Evolutionary conservation across 1,140 invertebrate species (phyloP), one percentile per base, ranked within the genome.

Genomic region (Drosophila setifemur): DNA sequence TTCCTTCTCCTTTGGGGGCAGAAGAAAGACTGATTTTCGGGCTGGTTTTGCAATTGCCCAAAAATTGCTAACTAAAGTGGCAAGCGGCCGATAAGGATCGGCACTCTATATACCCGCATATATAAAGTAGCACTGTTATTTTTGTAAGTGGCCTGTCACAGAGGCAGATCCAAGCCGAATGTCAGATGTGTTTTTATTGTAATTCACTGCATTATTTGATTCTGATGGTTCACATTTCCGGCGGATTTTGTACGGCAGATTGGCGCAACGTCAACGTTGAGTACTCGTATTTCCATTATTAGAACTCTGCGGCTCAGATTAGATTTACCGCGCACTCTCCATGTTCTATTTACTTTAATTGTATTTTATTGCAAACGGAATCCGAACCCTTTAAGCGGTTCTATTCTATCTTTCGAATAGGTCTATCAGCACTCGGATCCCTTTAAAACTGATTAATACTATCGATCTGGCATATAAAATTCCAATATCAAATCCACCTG

Each of bases 1-100:
- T 61, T 60, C 26, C 28, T 12, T 11, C 5, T 29, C 57, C 76
- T 75, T 60, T 40, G 40, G 44, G 57, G 50, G 61, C 50, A 39
- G 23, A 55, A 58, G 16, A 43, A 54, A 40, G 57, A 82, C 77
- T 82, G 53, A 73, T 48, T 67, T 61, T 67, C 11, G 23, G n/a
- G 28, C 33, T 52, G 8, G 33, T 4, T 37, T 42, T 2, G 16
- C 1, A 58, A 45, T 14, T 26, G 39, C 16, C 35, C 11, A 4
- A n/a, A 42, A 69, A 40, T 19, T 31, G 40, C 42, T 23, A 55
- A 23, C 8, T 45, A 26, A 47, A 69, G 68, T 33, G 42, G 11
- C 25, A 26, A n/a, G 49, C 33, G 7, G 31, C 12, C 26, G 66
- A 55, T 69, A 40, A 55, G 58, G 57, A 47, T 45, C n/a, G n/a